Evolutionary conservation across 2,113 vertebrate species (phyloP).

Genomic region (Artemisiospiza belli): DNA sequence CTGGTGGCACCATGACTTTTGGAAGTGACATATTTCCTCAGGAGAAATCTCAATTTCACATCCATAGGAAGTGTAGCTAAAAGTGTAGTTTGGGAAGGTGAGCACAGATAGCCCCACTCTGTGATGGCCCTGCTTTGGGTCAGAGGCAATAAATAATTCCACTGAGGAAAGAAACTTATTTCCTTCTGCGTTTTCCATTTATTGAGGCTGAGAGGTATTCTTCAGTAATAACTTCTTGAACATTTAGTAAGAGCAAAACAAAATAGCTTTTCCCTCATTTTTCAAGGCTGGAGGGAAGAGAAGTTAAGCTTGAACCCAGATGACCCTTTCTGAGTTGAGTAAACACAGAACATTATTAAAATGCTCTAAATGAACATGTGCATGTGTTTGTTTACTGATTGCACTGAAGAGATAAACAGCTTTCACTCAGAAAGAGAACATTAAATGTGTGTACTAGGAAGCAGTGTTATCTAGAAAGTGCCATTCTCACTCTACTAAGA

Average conservation of each 20-base stretch:
- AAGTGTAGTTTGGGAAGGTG: not conserved
- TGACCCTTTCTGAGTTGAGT: not conserved
- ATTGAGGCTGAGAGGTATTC: not conserved
- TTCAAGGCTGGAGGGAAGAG: not conserved
- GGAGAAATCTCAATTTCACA: not conserved
- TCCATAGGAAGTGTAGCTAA: fast-evolving
- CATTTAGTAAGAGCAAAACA: not conserved
- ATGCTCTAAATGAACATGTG: not conserved
- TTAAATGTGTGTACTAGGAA: not conserved
- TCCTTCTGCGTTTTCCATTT: not conserved
- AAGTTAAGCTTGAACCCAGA: not conserved
- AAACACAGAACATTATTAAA: not conserved
- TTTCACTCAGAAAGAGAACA: not conserved
- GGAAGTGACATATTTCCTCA: not conserved
- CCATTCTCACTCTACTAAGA: not conserved
- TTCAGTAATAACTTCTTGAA: not conserved
- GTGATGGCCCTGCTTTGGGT: not conserved
- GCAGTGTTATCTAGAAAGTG: not conserved
- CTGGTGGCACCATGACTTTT: not conserved
- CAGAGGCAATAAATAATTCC: not conserved
- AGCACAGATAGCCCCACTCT: not conserved
- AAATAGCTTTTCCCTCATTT: not conserved
- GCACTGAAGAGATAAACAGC: not conserved
- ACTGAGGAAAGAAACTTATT: not conserved
- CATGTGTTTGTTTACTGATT: not conserved